These are phyloP conservation scores for Drosophila carrolli DNA, from an alignment of 1,140 invertebrate genomes.

Conservation along the genomic window DNA sequence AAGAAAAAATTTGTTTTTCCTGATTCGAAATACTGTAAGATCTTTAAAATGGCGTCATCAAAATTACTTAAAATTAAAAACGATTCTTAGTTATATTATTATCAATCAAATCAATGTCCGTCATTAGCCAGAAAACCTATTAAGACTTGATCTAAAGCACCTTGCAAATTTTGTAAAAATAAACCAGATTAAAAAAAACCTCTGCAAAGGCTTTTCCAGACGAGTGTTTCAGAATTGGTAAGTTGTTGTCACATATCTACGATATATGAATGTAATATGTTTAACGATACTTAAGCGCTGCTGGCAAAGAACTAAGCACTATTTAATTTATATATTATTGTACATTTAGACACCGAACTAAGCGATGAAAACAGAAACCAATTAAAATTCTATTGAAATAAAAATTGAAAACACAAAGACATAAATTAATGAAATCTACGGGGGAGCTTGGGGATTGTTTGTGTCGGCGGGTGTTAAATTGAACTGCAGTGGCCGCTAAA, in stretches of 20 bases:
- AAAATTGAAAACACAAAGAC: conserved; percentile 35
- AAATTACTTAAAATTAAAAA: too few relatives aligned
- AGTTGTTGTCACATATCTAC: conserved; percentile 60
- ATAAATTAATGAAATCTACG: conserved; percentile 23
- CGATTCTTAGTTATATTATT: too few relatives aligned
- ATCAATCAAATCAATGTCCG: not conserved
- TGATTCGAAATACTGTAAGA: too few relatives aligned
- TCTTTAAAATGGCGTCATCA: too few relatives aligned
- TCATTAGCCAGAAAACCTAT: conserved; percentile 4
- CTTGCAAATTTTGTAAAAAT: conserved; percentile 2
- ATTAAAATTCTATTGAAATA: conserved; percentile 71
- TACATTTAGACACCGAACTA: conserved; percentile 51
- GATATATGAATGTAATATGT: conserved; percentile 26
- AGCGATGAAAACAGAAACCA: conserved; percentile 51
- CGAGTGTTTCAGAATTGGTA: conserved; percentile 23
- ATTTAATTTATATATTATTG: conserved; percentile 76
- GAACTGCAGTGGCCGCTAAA: conserved; percentile 75
- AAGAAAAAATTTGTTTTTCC: too few relatives aligned
- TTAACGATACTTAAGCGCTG: conserved; percentile 71
- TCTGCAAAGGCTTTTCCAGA: conserved; percentile 37
- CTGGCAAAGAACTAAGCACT: conserved; percentile 74
- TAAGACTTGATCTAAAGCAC: not conserved
- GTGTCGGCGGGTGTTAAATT: conserved; percentile 60
- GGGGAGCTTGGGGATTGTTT: conserved; percentile 9
- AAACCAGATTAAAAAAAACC: conserved; percentile 6